Base-by-base conservation (phyloP, 2,113 vertebrate species). In the Muntiacus reevesi region DNA sequence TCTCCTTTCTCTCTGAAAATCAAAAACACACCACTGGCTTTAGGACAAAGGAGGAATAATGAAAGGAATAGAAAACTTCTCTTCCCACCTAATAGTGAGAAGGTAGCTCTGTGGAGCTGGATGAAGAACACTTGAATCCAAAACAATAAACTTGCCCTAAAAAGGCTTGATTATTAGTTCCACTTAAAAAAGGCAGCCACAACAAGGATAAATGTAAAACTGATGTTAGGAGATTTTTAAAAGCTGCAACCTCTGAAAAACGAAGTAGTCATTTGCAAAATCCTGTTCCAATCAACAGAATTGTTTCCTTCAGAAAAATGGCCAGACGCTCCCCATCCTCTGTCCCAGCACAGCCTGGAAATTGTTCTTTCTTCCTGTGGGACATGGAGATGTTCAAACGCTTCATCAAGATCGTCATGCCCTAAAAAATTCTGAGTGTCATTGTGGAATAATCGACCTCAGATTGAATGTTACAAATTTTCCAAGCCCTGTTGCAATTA, bases 141-240 rank as follows among this genome's bases (percentile, higher is more conserved):
- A 84, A 95, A 98, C 96, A 98, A 97, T 97, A 91, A 96, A 92
- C 78, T 93, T 95, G 87, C 40, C 85, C 87, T 97, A 30, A 79
- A 97, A 96, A 97, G 95, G 47, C 89, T 81, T 96, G 95, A 95
- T 96, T 96, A 97, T 97, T 98, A 97, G 93, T 98, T 96, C 93
- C 96, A 97, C 93, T 98, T 90, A 55, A 95, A 91, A 89, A 94
- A 92, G 67, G 59, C 81, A 97, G 55, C 94, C 94, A 94, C 74
- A 96, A 85, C 45, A 97, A 96, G 92, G 89, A 67, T 87, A 97
- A 98, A 98, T 98, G 95, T 92, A 94, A 98, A 98, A 97, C 96
- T 50, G 95, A 97, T 98, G 98, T 94, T 92, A 40, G 55, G 87
- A 87, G 87, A 95, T 93, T 95, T 97, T 43, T 59, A 95, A 97